Evolutionary conservation across 2,888 invertebrate genomes (phyloP).

Genomic region (Hypolimnas misippus): DNA sequence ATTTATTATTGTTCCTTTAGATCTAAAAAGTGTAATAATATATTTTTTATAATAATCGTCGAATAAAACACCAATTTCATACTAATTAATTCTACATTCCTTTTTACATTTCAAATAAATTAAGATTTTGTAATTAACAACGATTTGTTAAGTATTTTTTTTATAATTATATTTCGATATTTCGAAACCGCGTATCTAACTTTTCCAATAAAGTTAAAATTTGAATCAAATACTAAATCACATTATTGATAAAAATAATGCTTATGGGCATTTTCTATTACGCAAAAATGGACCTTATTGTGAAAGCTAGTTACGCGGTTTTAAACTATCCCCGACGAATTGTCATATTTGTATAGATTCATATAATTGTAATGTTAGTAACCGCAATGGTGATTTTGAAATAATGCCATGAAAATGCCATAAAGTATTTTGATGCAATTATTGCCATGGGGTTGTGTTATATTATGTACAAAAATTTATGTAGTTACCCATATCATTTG

Average conservation of each 20-base stretch:
- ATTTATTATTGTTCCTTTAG: conserved; percentile 20
- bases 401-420: conserved; percentile 67
- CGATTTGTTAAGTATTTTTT: conserved; percentile 16
- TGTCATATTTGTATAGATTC: conserved; percentile 1
- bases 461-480: conserved; percentile 73
- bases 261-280: no score
- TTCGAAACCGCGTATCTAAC: no score
- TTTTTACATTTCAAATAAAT: conserved; percentile 42
- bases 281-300: no score
- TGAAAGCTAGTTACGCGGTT: no score
- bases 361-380: conserved; percentile 31
- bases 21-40: conserved; percentile 28
- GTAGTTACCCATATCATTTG: conserved; percentile 77
- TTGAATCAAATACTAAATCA: no score
- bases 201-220: no score
- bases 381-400: conserved; percentile 31
- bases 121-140: conserved; percentile 13
- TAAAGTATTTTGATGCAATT: conserved; percentile 59
- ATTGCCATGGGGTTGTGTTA: conserved; percentile 81
- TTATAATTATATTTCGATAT: no score
- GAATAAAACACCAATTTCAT: conserved; percentile 38
- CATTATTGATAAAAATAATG: no score
- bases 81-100: conserved; percentile 67
- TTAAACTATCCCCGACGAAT: no score
- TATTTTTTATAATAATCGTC: conserved; percentile 13